phyloP scores from a whole-genome alignment of 2,797 vertebrate species.

The Halcyon leucocephala region DNA sequence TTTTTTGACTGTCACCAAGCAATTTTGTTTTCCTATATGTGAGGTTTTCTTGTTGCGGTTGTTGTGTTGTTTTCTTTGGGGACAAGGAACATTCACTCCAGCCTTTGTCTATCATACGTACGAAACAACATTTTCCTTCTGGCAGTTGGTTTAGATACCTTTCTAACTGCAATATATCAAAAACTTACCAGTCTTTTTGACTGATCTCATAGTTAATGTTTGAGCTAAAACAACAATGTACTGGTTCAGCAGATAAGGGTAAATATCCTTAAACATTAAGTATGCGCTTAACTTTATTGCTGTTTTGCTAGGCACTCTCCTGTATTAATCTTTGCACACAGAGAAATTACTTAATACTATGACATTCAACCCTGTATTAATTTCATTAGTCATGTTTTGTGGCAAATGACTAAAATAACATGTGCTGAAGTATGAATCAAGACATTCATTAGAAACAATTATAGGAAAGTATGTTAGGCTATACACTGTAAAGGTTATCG shows the following conservation, averaged over 20 bases:
- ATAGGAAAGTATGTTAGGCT: constrained; percentile 52
- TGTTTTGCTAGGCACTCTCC: not conserved
- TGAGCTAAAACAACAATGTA: not conserved
- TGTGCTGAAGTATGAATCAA: constrained; percentile 34
- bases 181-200: not conserved
- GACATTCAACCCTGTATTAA: not conserved
- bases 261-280: not conserved
- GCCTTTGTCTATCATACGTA: not conserved
- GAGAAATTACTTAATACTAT: not conserved
- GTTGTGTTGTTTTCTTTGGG: not conserved
- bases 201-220: not conserved
- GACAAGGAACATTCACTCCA: not conserved
- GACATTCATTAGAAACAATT: constrained; percentile 52
- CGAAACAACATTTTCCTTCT: not conserved
- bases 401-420: constrained; percentile 11
- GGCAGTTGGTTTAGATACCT: not conserved
- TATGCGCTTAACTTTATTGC: not conserved
- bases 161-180: not conserved
- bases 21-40: not conserved
- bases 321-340: not conserved
- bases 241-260: not conserved
- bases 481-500: constrained; percentile 45
- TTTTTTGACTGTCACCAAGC: not conserved
- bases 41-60: not conserved
- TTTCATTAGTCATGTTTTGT: constrained; percentile 42